Percentiles rank a stretch among this genome's conserved stretches.
Evolutionary conservation across 2,888 invertebrate genomes (phyloP).

Genomic region (Diloba caeruleocephala): DNA sequence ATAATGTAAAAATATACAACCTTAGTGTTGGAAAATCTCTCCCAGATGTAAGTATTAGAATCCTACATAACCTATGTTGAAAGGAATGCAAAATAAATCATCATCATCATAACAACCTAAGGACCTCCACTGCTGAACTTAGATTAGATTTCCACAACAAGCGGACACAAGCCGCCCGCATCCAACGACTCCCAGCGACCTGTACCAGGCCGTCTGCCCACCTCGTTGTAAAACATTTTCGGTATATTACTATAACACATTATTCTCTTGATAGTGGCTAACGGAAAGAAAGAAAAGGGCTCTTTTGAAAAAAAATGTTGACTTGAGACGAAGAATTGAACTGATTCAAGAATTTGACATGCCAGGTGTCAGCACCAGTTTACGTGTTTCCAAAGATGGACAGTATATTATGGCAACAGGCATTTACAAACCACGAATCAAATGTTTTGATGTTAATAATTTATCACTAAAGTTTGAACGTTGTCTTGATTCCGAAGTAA

Average conservation of each 20-base stretch:
- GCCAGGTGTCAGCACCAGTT: constrained; percentile 97
- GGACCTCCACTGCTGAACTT: no score
- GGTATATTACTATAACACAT: no score
- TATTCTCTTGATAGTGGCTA: constrained; percentile 94
- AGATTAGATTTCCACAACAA: no score
- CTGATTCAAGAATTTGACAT: constrained; percentile 99
- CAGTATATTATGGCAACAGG: constrained; percentile 98
- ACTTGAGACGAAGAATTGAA: constrained; percentile 96
- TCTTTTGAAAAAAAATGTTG: constrained; percentile 96
- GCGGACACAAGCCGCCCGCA: no score
- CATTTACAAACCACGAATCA: constrained; percentile 98
- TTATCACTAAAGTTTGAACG: constrained; percentile 99
- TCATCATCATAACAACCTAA: no score
- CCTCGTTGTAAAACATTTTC: no score
- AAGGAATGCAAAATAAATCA: neutral
- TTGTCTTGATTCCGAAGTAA: constrained; percentile 98
- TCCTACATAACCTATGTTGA: constrained; percentile 17
- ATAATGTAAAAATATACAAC: constrained; percentile 99
- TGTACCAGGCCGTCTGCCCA: no score
- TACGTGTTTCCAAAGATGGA: constrained; percentile 96
- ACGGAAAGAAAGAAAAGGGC: constrained; percentile 94
- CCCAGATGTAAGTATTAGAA: constrained; percentile 94
- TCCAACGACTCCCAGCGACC: no score
- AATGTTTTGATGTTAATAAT: constrained; percentile 98
- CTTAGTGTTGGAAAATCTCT: constrained; percentile 98